Conservation (phyloP, 2,888 invertebrate genomes). For the Lepidocyrtoides sp. region DNA sequence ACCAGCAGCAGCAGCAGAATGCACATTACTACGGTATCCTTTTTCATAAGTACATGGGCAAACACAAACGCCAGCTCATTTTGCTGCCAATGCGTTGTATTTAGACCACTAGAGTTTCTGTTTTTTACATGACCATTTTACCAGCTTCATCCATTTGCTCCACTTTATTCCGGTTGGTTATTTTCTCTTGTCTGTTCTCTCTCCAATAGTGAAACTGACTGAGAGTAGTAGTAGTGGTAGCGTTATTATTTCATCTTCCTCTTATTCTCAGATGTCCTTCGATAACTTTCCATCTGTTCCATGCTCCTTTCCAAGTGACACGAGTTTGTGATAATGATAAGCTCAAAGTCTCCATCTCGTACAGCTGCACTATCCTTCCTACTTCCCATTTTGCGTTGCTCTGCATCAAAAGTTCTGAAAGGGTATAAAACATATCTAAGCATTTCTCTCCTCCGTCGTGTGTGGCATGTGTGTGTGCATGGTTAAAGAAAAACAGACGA, state of each 20-base stretch:
- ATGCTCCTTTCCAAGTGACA: constrained; percentile 16
- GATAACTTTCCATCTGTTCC: constrained; percentile 69
- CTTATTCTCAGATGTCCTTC: constrained; percentile 45
- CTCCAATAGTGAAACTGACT: neutral
- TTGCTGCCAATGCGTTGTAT: neutral
- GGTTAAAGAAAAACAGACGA: constrained; percentile 48
- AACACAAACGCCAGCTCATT: neutral
- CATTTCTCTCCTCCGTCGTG: constrained; percentile 59
- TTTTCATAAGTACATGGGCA: constrained; percentile 31
- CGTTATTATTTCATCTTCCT: neutral
- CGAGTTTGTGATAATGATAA: constrained; percentile 13
- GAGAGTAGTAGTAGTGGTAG: neutral
- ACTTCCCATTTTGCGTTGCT: neutral
- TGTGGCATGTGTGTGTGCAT: constrained; percentile 57
- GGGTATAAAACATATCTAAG: neutral
- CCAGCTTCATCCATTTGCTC: neutral
- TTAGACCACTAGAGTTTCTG: neutral
- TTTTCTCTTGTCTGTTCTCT: neutral
- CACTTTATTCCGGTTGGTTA: constrained; percentile 32
- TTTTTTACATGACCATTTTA: neutral
- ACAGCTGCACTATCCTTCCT: neutral
- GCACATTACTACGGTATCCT: constrained; percentile 15
- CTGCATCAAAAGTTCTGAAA: constrained; percentile 17
- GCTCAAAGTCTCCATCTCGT: constrained; percentile 7
- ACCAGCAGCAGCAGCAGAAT: neutral